These are phyloP conservation scores for Erpobdella octoculata DNA, from an alignment of 2,888 invertebrate genomes.

Conservation along the genomic window DNA sequence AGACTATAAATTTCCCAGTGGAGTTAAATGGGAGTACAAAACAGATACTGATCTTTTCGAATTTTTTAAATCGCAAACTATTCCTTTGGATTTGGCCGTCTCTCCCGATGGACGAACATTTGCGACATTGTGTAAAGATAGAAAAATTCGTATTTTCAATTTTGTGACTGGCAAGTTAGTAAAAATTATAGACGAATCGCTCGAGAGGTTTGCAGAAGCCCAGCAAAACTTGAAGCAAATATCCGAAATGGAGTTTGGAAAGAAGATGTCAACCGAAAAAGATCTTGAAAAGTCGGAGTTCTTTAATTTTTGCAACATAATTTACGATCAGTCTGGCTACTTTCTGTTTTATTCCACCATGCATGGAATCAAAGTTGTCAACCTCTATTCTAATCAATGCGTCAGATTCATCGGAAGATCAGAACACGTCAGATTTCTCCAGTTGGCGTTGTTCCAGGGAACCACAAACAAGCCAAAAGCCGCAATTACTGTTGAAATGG, in stretches of 20 bases:
- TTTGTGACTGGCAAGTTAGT: conserved; percentile 69
- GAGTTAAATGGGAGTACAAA: conserved; percentile 75
- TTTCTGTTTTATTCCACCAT: conserved; percentile 89
- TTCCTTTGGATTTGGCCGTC: conserved; percentile 59
- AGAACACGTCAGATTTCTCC: conserved; percentile 82
- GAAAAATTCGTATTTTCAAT: conserved; percentile 76
- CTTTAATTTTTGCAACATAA: conserved; percentile 67
- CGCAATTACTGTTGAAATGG: conserved; percentile 79
- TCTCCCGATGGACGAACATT: conserved; percentile 81
- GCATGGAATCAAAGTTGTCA: conserved; percentile 87
- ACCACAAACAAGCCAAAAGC: conserved; percentile 61
- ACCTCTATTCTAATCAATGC: conserved; percentile 77
- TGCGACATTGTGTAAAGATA: conserved; percentile 77
- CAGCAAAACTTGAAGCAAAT: conserved; percentile 66
- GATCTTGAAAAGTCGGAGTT: conserved; percentile 85
- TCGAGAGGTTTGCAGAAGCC: conserved; percentile 76
- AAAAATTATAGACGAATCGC: conserved; percentile 77
- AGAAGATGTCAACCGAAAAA: conserved; percentile 87
- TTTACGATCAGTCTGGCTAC: conserved; percentile 87
- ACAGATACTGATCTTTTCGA: conserved; percentile 91
- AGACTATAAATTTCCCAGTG: conserved; percentile 77
- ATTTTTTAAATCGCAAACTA: conserved; percentile 64
- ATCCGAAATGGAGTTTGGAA: conserved; percentile 95
- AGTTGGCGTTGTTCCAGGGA: conserved; percentile 78
- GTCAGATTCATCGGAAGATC: conserved; percentile 75